A percentile compares a stretch with the other conserved stretches of the same genome.
Evolutionary conservation across 1,140 invertebrate species (phyloP).

Genomic region (Trinorchestia longiramus): DNA sequence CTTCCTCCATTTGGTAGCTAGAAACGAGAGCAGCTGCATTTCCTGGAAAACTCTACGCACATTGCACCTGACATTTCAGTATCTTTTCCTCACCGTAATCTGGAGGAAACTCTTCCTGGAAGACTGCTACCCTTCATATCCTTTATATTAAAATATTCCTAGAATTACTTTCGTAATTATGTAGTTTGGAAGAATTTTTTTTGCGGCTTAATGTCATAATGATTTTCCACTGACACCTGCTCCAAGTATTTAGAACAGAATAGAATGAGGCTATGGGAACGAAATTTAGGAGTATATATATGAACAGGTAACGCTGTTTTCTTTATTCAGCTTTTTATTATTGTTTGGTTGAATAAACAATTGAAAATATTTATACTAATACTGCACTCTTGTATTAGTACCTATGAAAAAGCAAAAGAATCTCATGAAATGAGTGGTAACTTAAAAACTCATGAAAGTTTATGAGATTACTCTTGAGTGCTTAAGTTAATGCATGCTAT

Average conservation of each 20-base stretch:
- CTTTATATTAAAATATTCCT: neutral
- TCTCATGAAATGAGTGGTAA: neutral
- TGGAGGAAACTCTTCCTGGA: neutral
- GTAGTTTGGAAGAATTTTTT: neutral
- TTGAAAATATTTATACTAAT: neutral
- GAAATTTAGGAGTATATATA: too few relatives aligned
- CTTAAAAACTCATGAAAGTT: neutral
- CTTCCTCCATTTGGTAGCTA: neutral
- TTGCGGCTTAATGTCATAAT: neutral
- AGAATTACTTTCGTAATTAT: neutral
- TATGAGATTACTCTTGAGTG: neutral
- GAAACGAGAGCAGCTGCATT: neutral
- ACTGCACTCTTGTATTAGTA: neutral
- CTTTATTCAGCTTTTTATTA: neutral
- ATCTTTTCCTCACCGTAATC: neutral
- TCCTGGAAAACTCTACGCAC: neutral
- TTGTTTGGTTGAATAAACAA: too few relatives aligned
- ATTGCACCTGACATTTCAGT: neutral
- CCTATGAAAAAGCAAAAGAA: neutral
- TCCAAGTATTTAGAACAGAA: neutral
- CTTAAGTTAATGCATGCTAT: neutral
- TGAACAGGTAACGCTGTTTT: neutral
- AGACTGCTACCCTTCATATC: neutral
- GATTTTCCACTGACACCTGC: neutral
- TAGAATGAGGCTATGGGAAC: too few relatives aligned